A percentile compares a stretch with the other conserved stretches of the same genome.
Evolutionary conservation across 2,888 invertebrate genomes (phyloP).

Genomic region (Cerceris ruficornis): DNA sequence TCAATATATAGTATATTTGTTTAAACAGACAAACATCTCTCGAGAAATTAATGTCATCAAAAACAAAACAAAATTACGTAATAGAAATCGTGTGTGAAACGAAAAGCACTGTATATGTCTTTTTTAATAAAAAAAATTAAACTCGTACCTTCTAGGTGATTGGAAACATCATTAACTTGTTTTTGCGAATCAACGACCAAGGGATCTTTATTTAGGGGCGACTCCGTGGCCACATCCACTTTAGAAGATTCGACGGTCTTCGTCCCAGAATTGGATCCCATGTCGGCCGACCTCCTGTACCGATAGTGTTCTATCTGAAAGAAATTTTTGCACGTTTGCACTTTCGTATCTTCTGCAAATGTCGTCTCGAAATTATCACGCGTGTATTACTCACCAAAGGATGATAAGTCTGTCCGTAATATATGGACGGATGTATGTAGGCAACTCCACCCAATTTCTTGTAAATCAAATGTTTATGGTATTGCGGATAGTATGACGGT

Average conservation of each 20-base stretch:
- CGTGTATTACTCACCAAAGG: constrained; percentile 26
- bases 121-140: too few species aligned
- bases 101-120: too few species aligned
- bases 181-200: constrained; percentile 37
- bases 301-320: constrained; percentile 53
- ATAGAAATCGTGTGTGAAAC: too few species aligned
- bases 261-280: constrained; percentile 26
- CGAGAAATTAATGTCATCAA: too few species aligned
- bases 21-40: too few species aligned
- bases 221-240: constrained; percentile 65
- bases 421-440: constrained; percentile 5
- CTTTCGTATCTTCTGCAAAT: not conserved
- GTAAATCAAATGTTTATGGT: not conserved
- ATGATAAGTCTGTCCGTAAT: not conserved
- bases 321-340: constrained; percentile 7
- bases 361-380: not conserved
- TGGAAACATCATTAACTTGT: constrained; percentile 21
- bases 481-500: too few species aligned
- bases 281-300: constrained; percentile 38
- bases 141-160: constrained; percentile 21
- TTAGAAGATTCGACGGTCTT: constrained; percentile 8
- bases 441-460: constrained; percentile 11
- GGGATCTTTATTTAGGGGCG: constrained; percentile 54
- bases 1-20: too few species aligned
- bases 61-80: too few species aligned